Evolutionary conservation across 2,113 vertebrate genomes (phyloP).

Genomic region (Gracilinanus agilis): DNA sequence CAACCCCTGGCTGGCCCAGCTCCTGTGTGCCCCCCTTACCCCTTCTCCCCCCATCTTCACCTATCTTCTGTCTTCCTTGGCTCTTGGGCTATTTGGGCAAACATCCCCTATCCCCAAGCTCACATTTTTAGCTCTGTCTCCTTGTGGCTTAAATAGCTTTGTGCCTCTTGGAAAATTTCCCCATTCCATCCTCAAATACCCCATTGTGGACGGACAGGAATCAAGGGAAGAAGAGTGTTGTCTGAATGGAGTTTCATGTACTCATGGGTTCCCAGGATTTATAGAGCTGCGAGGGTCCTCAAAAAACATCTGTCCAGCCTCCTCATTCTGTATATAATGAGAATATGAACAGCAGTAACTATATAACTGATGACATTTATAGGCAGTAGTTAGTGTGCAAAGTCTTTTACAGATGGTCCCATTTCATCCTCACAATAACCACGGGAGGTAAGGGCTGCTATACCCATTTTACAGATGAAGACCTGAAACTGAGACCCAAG

Average conservation of each 20-base stretch:
- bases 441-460: too few species aligned
- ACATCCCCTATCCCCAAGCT: neutral
- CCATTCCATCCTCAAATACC: neutral
- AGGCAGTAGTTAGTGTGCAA: too few species aligned
- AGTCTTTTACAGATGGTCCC: too few species aligned
- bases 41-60: neutral
- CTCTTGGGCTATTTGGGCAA: neutral
- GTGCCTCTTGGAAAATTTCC: neutral
- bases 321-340: neutral
- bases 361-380: too few species aligned
- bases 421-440: too few species aligned
- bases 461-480: too few species aligned
- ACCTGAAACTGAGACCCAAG: too few species aligned
- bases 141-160: neutral
- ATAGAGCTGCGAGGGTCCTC: neutral
- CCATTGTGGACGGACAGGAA: neutral
- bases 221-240: neutral
- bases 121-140: constrained; percentile 1
- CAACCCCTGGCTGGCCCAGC: neutral
- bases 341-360: too few species aligned
- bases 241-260: neutral
- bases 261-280: neutral
- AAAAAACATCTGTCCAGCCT: neutral
- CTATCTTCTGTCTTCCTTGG: constrained; percentile 3
- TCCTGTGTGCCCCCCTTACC: neutral